A percentile compares a stretch with the other conserved stretches of the same genome.
These are phyloP conservation scores for Oscarella lobularis DNA, from an alignment of 37 sponge, comb jelly and placozoan genomes.

Conservation along the genomic window DNA sequence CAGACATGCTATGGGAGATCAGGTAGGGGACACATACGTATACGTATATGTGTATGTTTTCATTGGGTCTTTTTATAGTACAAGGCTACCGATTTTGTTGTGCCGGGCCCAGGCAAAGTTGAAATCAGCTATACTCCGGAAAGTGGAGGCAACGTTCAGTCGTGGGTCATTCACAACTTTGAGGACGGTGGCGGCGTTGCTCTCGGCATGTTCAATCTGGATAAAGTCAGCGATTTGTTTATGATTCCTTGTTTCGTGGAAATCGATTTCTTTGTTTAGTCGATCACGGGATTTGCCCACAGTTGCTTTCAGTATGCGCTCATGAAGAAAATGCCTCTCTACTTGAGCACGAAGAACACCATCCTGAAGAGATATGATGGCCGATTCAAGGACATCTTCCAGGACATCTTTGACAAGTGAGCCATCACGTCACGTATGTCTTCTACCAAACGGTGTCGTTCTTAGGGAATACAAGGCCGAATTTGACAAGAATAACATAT, in stretches of 20 bases:
- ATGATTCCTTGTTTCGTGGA: neutral
- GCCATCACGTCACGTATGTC: no score
- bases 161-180: conserved; percentile 1
- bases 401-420: conserved; percentile 25
- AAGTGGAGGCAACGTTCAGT: neutral
- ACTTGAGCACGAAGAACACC: conserved; percentile 29
- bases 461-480: conserved; percentile 27
- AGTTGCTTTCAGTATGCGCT: conserved; percentile 39
- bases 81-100: conserved; percentile 3
- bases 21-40: neutral
- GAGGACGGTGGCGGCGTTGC: conserved; percentile 8
- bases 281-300: conserved; percentile 34
- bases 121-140: conserved; percentile 7
- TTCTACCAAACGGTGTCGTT: no score
- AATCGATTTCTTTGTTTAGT: conserved; percentile 5
- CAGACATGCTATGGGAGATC: conserved; percentile 30
- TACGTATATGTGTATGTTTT: neutral
- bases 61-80: conserved; percentile 1
- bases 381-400: conserved; percentile 29
- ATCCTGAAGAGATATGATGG: conserved; percentile 29
- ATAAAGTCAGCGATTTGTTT: conserved; percentile 5
- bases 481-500: conserved; percentile 15
- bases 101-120: conserved; percentile 1
- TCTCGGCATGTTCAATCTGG: conserved; percentile 8
- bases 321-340: conserved; percentile 23